Conservation (phyloP, 2,797 vertebrate species). For the Etheostoma nigrum region DNA sequence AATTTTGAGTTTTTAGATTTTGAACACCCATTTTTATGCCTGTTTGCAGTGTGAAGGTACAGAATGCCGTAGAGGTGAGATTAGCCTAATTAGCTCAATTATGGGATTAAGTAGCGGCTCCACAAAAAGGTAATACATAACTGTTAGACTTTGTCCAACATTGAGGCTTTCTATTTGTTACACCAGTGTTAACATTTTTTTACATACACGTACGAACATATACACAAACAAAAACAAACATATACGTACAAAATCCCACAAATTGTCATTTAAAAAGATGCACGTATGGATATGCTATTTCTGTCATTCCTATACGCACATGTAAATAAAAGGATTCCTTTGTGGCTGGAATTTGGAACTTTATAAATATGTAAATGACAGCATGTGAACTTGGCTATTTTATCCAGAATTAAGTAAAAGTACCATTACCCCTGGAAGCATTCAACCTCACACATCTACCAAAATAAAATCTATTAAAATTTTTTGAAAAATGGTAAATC, state of each 20-base stretch:
- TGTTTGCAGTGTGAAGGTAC: conserved; percentile 2
- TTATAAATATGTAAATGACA: not conserved
- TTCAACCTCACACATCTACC: not conserved
- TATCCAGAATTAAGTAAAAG: not conserved
- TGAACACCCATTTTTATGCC: not conserved
- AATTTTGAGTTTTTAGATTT: not conserved
- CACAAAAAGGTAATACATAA: conserved; percentile 6
- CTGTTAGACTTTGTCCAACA: conserved; percentile 2
- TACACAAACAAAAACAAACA: not conserved
- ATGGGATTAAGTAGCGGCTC: conserved; percentile 8
- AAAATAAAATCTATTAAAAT: not conserved
- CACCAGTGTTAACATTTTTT: not conserved
- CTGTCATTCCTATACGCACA: not conserved
- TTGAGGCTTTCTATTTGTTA: not conserved
- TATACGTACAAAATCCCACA: not conserved
- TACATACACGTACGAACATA: not conserved
- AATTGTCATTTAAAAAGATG: not conserved
- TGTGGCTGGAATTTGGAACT: not conserved
- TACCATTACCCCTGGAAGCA: not conserved
- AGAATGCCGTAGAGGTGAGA: not conserved
- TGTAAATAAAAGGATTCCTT: not conserved
- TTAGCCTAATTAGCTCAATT: conserved; percentile 6
- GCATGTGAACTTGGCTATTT: not conserved
- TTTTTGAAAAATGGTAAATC: not conserved
- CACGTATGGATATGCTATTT: not conserved